These are phyloP conservation scores for Lasioglossum marginatum DNA, from an alignment of 2,888 invertebrate genomes.

Conservation along the genomic window DNA sequence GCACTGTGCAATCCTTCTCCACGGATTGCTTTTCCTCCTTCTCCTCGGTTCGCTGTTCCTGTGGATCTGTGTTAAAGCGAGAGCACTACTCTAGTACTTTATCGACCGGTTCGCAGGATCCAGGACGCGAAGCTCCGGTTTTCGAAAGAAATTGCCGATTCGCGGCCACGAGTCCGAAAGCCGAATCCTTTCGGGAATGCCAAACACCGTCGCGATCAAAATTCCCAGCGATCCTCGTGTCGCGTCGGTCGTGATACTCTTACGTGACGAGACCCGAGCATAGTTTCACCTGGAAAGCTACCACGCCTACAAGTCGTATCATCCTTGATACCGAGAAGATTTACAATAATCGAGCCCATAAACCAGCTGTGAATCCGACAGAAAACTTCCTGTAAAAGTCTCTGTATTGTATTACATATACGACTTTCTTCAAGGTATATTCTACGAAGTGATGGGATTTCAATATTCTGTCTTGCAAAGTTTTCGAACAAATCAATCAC, in stretches of 20 bases:
- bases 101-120: neutral
- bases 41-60: no score
- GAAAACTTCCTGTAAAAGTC: no score
- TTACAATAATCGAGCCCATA: neutral
- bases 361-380: no score
- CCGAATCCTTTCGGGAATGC: slow-evolving; percentile 4
- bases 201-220: slow-evolving; percentile 28
- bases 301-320: neutral
- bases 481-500: no score
- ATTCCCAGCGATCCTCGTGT: slow-evolving; percentile 22
- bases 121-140: slow-evolving; percentile 1
- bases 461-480: no score
- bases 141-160: slow-evolving; percentile 19
- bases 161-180: neutral
- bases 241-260: slow-evolving; percentile 33
- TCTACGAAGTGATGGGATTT: no score
- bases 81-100: neutral
- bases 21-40: neutral
- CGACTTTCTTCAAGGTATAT: neutral
- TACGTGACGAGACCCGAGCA: slow-evolving; percentile 31
- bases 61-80: no score
- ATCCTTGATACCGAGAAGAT: neutral
- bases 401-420: neutral
- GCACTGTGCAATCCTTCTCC: neutral
- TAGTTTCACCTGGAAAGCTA: slow-evolving; percentile 24